These are phyloP conservation scores for Ectropis grisescens DNA, from an alignment of 1,140 invertebrate species.

Conservation along the genomic window DNA sequence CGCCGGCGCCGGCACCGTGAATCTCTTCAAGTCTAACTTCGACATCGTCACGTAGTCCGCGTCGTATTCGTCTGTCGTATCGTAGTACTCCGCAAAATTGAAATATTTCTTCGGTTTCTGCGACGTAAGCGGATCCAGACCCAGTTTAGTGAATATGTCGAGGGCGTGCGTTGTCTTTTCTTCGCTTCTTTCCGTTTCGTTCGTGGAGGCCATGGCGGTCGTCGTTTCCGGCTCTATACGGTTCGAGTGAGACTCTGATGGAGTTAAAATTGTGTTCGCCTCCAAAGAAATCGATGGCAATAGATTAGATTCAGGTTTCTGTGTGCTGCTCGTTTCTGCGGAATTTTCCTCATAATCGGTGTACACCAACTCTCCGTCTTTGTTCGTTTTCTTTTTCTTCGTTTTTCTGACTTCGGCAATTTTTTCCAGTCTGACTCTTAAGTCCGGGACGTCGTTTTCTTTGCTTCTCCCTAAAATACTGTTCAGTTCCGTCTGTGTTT, in stretches of 20 bases:
- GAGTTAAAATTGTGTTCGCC: no score
- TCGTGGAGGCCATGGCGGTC: no score
- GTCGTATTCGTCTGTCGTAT: constrained; percentile 42
- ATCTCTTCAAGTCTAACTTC: constrained; percentile 50
- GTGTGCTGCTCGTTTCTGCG: constrained; percentile 19
- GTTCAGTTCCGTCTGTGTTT: constrained; percentile 47
- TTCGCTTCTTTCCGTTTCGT: not conserved
- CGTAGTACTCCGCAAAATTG: constrained; percentile 40
- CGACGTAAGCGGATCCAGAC: constrained; percentile 5
- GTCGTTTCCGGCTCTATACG: no score
- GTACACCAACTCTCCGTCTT: constrained; percentile 37
- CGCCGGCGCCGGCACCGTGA: constrained; percentile 12
- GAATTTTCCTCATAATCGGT: constrained; percentile 46
- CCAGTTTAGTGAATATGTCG: not conserved
- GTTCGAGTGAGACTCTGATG: no score
- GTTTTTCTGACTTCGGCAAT: constrained; percentile 51
- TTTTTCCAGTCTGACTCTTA: constrained; percentile 48
- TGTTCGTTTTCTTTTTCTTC: constrained; percentile 47
- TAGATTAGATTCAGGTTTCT: constrained; percentile 14
- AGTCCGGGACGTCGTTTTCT: constrained; percentile 38
- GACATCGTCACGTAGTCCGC: constrained; percentile 39
- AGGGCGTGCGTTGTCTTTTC: not conserved
- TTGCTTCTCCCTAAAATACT: constrained; percentile 30
- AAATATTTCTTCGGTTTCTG: constrained; percentile 24
- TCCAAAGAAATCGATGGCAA: constrained; percentile 1